Percentiles rank a stretch among this genome's conserved stretches.
These are phyloP conservation scores for Octopus sinensis DNA, from an alignment of 1,140 invertebrate genomes.

Conservation along the genomic window DNA sequence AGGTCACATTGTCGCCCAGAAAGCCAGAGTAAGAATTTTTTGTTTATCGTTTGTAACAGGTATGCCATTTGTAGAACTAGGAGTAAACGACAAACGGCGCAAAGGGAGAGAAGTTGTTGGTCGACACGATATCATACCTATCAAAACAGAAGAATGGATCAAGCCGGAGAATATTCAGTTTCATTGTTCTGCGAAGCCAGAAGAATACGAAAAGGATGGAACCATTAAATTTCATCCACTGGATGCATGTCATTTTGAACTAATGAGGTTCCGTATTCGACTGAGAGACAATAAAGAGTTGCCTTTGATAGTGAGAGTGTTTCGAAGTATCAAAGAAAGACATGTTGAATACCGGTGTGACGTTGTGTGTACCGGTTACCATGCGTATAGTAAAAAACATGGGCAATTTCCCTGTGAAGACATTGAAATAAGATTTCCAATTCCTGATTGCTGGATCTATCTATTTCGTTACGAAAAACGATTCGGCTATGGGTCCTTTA, in stretches of 20 bases:
- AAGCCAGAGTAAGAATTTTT: conserved; percentile 90
- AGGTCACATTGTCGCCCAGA: conserved; percentile 76
- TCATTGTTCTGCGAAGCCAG: conserved; percentile 87
- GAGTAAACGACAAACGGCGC: conserved; percentile 92
- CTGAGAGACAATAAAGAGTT: conserved; percentile 95
- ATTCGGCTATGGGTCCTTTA: conserved; percentile 97
- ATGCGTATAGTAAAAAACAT: conserved; percentile 87
- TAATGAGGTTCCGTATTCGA: conserved; percentile 92
- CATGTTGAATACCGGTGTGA: conserved; percentile 90
- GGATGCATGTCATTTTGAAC: conserved; percentile 85
- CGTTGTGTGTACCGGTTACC: conserved; percentile 92
- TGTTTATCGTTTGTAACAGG: conserved; percentile 84
- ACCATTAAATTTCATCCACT: conserved; percentile 96
- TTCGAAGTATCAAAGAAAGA: conserved; percentile 48
- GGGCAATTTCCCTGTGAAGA: conserved; percentile 78
- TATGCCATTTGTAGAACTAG: conserved; percentile 86
- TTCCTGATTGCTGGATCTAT: conserved; percentile 98
- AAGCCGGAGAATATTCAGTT: conserved; percentile 90
- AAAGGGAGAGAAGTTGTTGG: conserved; percentile 99
- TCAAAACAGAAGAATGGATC: conserved; percentile 99
- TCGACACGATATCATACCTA: conserved; percentile 97
- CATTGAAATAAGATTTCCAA: conserved; percentile 92
- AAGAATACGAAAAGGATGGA: conserved; percentile 85
- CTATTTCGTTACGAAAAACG: conserved; percentile 97
- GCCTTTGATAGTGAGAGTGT: conserved; percentile 82